These are phyloP conservation scores for Parazoanthus swiftii DNA, from an alignment of 92 coral and sea anemone species.

Conservation along the genomic window DNA sequence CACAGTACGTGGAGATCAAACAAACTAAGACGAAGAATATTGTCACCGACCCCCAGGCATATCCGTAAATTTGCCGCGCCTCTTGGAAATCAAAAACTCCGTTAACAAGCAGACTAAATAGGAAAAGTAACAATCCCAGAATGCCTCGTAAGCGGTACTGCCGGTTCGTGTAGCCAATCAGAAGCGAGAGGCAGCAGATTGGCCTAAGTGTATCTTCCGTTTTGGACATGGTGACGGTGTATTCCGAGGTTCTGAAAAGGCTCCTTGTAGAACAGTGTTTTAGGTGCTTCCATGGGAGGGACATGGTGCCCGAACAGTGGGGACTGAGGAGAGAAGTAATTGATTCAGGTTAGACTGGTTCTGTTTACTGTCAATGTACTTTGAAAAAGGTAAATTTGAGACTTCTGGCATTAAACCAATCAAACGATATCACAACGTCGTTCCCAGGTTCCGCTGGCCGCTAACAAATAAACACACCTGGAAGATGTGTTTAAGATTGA, in stretches of 20 bases:
- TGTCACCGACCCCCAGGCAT: slow-evolving; percentile 78
- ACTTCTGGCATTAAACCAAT: too few species aligned
- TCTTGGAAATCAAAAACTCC: slow-evolving; percentile 71
- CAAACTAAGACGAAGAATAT: slow-evolving; percentile 48
- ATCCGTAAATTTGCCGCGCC: slow-evolving; percentile 63
- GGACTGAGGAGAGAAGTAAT: neutral
- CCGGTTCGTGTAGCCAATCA: slow-evolving; percentile 53
- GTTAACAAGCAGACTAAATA: slow-evolving; percentile 46
- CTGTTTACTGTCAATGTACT: neutral
- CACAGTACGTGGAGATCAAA: slow-evolving; percentile 61
- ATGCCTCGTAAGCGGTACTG: slow-evolving; percentile 50
- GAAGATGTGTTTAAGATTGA: too few species aligned
- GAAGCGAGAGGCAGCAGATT: slow-evolving; percentile 33
- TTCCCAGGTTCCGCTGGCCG: too few species aligned
- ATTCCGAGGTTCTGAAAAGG: neutral
- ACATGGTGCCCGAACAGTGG: slow-evolving; percentile 1
- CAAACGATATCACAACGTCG: too few species aligned
- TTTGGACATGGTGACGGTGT: slow-evolving; percentile 37
- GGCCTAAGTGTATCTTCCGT: slow-evolving; percentile 32
- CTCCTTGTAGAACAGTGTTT: slow-evolving; percentile 23
- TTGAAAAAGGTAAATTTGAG: neutral
- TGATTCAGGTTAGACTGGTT: neutral
- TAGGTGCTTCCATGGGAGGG: slow-evolving; percentile 15
- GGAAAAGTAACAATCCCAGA: slow-evolving; percentile 51
- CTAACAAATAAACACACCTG: too few species aligned